Evolutionary conservation across 2,888 invertebrate genomes (phyloP).

Genomic region (Dusona sp.): DNA sequence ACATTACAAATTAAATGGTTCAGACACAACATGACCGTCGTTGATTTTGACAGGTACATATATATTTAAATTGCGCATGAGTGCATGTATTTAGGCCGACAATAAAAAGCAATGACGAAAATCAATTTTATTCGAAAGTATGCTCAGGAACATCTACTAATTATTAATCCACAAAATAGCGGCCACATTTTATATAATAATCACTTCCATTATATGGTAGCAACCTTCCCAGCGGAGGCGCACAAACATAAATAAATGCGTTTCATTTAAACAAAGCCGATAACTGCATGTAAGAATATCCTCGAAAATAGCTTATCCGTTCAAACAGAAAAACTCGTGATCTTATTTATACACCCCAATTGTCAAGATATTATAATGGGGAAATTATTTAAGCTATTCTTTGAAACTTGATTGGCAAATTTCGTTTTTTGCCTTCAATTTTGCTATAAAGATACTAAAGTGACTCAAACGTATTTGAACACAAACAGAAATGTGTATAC

Average conservation of each 20-base stretch:
- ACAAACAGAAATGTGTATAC: no score
- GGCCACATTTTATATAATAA: no score
- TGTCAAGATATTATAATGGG: background rate
- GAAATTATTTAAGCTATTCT: background rate
- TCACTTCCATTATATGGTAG: background rate
- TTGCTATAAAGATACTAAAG: no score
- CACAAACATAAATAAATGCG: constrained; percentile 10
- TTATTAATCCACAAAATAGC: background rate
- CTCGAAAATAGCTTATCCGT: background rate
- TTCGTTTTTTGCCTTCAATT: background rate
- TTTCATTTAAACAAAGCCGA: background rate
- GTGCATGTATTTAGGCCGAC: no score
- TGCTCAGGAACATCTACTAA: background rate
- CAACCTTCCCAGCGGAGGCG: background rate
- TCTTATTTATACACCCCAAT: background rate
- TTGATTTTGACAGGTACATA: no score
- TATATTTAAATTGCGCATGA: no score
- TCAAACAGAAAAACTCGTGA: background rate
- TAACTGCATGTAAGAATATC: background rate
- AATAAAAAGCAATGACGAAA: background rate
- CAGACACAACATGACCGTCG: background rate
- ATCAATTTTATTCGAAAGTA: background rate
- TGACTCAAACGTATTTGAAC: no score
- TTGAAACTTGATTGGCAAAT: background rate
- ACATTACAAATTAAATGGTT: background rate